Base-by-base conservation (phyloP, 2,888 invertebrate species). In the Meteorus cinctellus region DNA sequence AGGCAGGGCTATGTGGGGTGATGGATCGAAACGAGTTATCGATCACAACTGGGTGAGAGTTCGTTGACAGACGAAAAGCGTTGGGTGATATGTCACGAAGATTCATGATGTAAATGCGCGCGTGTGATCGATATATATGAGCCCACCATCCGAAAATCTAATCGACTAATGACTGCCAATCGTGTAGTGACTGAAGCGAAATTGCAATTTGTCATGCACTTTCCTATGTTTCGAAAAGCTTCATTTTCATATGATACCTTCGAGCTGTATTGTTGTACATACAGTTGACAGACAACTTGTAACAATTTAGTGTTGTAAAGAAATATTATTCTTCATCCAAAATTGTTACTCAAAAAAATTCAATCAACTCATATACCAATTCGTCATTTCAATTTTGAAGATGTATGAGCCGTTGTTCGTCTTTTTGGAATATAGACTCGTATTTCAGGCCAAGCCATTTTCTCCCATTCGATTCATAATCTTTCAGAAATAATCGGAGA, bases 141-240 rank as follows among this genome's bases (percentile, higher is more conserved):
- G 83, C 76, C 77, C 82, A 74, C 55, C 55, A 55, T 24, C n/a
- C 79, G 81, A 78, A 83, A 85, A 84, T 86, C 84, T 86, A 85
- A 86, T 86, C 86, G 83, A 82, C 84, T 86, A 86, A 86, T 85
- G 86, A 86, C 86, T 84, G 84, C 81, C 79, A 81, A 81, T 81
- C 80, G 80, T 79, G 69, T 75, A 73, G 34, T 62, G 71, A 62
- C 59, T 72, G 29, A 31, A 36, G 70, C 62, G 63, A 76, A 76
- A 76, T 76, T 76, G 76, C 16, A 73, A 76, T 76, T 72, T 72
- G 72, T 76, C 76, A 69, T 69, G 51, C 72, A 76, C 72, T 72
- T 76, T 41, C 36, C 60, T 29, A n/a, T 19, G 2, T 66, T 41
- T 31, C 41, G n/a, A 48, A 68, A 68, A 69, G 16, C 69, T 69